phyloP scores from a whole-genome alignment of 2,113 vertebrate genomes.

The Chaenogobius annularis region DNA sequence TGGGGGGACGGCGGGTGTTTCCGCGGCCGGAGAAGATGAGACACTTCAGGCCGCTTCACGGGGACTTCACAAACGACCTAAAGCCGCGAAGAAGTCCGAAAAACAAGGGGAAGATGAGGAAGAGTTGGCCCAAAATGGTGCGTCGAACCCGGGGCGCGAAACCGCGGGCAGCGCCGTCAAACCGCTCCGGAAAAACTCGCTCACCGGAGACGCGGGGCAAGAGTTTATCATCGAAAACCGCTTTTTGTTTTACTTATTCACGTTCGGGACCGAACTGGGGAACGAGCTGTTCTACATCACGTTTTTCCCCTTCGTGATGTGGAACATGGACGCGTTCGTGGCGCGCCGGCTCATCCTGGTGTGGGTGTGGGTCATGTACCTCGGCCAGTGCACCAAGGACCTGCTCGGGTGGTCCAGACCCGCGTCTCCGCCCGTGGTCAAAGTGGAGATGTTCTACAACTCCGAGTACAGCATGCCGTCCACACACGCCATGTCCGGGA shows the following conservation, averaged over 20 bases:
- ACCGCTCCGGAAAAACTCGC: slow-evolving; percentile 87
- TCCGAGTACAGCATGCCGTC: slow-evolving; percentile 99
- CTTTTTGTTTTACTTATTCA: slow-evolving; percentile 89
- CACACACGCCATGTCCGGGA: slow-evolving; percentile 97
- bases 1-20: not conserved
- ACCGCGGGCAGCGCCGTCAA: slow-evolving; percentile 48
- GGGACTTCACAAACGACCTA: slow-evolving; percentile 23
- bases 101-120: slow-evolving; percentile 40
- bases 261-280: slow-evolving; percentile 91
- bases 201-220: slow-evolving; percentile 84
- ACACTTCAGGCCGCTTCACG: not conserved
- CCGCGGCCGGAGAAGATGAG: slow-evolving; percentile 31
- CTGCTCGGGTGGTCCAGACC: slow-evolving; percentile 90
- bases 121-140: not conserved
- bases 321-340: slow-evolving; percentile 91
- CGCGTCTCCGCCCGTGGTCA: slow-evolving; percentile 91
- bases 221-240: slow-evolving; percentile 84
- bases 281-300: slow-evolving; percentile 94
- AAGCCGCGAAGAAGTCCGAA: not conserved
- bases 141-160: too few relatives aligned
- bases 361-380: slow-evolving; percentile 97
- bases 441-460: slow-evolving; percentile 97
- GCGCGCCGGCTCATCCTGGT: slow-evolving; percentile 86
- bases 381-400: slow-evolving; percentile 98
- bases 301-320: slow-evolving; percentile 93